A percentile compares a stretch with the other conserved stretches of the same genome.
Conservation (phyloP, 1,140 invertebrate genomes). For the Battus philenor region DNA sequence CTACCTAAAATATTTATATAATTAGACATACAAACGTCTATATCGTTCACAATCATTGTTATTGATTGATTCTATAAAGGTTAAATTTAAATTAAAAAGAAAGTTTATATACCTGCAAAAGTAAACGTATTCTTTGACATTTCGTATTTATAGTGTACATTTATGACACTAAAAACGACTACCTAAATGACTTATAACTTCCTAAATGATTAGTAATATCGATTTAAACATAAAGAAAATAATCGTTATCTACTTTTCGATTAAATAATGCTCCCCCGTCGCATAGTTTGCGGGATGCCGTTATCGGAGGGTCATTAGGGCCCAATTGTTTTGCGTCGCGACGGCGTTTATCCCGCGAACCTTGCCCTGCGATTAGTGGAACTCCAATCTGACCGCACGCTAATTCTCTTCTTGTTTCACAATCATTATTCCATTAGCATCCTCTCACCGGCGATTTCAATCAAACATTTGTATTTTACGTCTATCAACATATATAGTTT, state of each 20-base stretch:
- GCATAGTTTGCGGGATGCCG: constrained; percentile 10
- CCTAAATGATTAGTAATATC: too few relatives aligned
- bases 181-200: too few relatives aligned
- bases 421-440: constrained; percentile 40
- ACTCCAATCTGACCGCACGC: constrained; percentile 41
- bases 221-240: constrained; percentile 2
- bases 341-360: constrained; percentile 29
- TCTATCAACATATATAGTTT: too few relatives aligned
- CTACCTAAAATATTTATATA: too few relatives aligned
- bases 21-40: too few relatives aligned
- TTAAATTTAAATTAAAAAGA: too few relatives aligned
- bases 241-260: constrained; percentile 12
- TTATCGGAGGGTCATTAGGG: constrained; percentile 45
- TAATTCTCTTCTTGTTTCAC: constrained; percentile 61
- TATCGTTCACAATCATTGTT: too few relatives aligned
- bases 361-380: constrained; percentile 34
- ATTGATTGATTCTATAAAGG: too few relatives aligned
- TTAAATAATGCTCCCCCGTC: constrained; percentile 10
- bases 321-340: constrained; percentile 48
- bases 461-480: neutral
- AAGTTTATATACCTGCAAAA: too few relatives aligned
- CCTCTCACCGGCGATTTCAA: constrained; percentile 7
- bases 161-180: too few relatives aligned
- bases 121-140: too few relatives aligned
- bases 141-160: too few relatives aligned